These are phyloP conservation scores for Scaptomyza pallida DNA, from an alignment of 1,140 invertebrate genomes.

Conservation along the genomic window DNA sequence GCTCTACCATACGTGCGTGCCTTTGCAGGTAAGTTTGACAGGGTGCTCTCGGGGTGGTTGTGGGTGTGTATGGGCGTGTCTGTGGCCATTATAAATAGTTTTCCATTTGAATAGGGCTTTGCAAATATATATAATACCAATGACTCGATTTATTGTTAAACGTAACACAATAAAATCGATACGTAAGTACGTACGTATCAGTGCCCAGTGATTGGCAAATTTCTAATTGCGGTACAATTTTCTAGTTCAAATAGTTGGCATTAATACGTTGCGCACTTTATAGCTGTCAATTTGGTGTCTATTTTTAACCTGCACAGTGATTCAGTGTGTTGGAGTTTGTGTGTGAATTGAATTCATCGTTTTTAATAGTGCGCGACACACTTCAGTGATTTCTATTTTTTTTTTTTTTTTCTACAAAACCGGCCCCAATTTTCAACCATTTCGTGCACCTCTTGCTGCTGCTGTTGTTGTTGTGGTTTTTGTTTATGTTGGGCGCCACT, in stretches of 20 bases:
- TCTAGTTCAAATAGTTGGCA: conserved; percentile 72
- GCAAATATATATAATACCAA: conserved; percentile 13
- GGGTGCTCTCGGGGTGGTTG: not conserved
- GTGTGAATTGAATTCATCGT: conserved; percentile 59
- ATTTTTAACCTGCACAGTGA: conserved; percentile 36
- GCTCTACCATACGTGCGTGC: conserved; percentile 35
- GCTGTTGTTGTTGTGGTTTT: conserved; percentile 1
- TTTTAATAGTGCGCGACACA: conserved; percentile 64
- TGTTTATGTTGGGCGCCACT: conserved; percentile 67
- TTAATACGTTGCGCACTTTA: conserved; percentile 49
- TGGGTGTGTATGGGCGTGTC: not conserved
- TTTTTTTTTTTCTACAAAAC: conserved; percentile 43
- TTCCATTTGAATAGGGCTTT: not conserved
- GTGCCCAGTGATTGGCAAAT: conserved; percentile 54
- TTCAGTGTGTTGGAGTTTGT: conserved; percentile 29
- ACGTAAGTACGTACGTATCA: not conserved
- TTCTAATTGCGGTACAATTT: conserved; percentile 64
- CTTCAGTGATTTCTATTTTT: conserved; percentile 52
- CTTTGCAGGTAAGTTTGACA: conserved; percentile 61
- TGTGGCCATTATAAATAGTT: not conserved
- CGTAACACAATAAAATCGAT: conserved; percentile 30
- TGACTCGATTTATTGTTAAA: conserved; percentile 29
- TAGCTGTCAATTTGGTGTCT: conserved; percentile 29
- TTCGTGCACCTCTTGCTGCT: conserved; percentile 10
- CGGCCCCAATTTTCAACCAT: conserved; percentile 18